phyloP scores from a whole-genome alignment of 1,140 invertebrate genomes.

The Diploscapter pachys region DNA sequence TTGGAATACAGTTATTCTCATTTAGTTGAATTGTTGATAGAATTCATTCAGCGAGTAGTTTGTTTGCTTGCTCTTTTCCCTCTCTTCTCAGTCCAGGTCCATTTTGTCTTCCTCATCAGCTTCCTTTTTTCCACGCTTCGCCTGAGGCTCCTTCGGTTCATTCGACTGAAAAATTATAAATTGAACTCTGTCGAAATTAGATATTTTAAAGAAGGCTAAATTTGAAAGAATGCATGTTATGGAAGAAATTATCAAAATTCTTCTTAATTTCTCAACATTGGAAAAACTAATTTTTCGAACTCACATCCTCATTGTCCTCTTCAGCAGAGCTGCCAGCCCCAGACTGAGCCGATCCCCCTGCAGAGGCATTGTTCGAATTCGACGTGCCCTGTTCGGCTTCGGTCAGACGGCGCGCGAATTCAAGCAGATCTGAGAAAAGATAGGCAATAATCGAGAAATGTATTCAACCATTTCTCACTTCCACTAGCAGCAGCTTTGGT shows the following conservation, averaged over 20 bases:
- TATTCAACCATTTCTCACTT: background rate
- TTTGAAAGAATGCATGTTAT: too few relatives aligned
- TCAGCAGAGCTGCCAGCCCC: background rate
- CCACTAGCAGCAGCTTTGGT: constrained; percentile 22
- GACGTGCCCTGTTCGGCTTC: constrained; percentile 21
- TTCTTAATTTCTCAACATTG: background rate
- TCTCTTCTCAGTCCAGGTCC: constrained; percentile 43
- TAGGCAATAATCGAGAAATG: background rate
- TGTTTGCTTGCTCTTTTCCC: too few relatives aligned
- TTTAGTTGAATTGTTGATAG: background rate
- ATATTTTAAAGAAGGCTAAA: too few relatives aligned
- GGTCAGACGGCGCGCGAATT: constrained; percentile 30
- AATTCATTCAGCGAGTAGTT: background rate
- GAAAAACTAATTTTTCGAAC: background rate
- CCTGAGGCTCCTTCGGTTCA: constrained; percentile 26
- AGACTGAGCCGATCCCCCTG: background rate
- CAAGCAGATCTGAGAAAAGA: constrained; percentile 17
- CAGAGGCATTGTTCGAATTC: background rate
- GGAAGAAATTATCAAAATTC: background rate
- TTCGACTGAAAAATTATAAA: too few relatives aligned
- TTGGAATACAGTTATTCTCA: background rate
- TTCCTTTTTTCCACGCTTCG: constrained; percentile 44
- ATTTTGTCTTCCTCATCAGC: constrained; percentile 42
- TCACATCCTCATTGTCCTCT: background rate
- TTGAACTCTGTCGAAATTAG: too few relatives aligned